Conservation (phyloP, 1,140 invertebrate genomes). For the Onthophagus taurus region DNA sequence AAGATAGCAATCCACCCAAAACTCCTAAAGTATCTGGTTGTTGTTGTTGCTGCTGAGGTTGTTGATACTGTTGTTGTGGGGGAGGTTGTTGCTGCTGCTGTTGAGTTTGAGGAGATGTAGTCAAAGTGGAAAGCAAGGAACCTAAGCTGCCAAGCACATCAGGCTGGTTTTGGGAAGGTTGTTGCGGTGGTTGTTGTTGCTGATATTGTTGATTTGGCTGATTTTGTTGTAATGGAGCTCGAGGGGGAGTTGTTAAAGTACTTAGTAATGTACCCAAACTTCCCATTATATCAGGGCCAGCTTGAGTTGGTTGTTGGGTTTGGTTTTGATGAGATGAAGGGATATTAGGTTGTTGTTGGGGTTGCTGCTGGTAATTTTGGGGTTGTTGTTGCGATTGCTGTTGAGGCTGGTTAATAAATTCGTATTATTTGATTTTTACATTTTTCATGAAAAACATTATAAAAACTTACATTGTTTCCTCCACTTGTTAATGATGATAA, state of each 20-base stretch:
- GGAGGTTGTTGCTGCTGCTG: conserved; percentile 6
- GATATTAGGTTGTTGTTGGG: not conserved
- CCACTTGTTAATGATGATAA: conserved; percentile 22
- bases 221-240: not conserved
- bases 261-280: conserved; percentile 4
- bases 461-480: conserved; percentile 2
- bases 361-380: not conserved
- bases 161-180: conserved; percentile 15
- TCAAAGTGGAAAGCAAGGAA: conserved; percentile 23
- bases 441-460: not conserved
- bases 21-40: conserved; percentile 3
- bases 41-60: conserved; percentile 5
- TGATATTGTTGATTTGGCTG: conserved; percentile 13
- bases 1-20: conserved; percentile 4
- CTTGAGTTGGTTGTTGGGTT: not conserved
- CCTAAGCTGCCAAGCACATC: conserved; percentile 29
- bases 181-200: conserved; percentile 10
- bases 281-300: conserved; percentile 1
- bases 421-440: not conserved
- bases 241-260: not conserved
- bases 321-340: not conserved
- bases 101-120: conserved; percentile 12
- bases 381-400: not conserved
- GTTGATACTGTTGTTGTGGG: conserved; percentile 10
- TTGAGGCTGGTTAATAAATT: not conserved